Base-by-base conservation (phyloP, 1,140 invertebrate genomes). In the Drosophila lacteicornis region DNA sequence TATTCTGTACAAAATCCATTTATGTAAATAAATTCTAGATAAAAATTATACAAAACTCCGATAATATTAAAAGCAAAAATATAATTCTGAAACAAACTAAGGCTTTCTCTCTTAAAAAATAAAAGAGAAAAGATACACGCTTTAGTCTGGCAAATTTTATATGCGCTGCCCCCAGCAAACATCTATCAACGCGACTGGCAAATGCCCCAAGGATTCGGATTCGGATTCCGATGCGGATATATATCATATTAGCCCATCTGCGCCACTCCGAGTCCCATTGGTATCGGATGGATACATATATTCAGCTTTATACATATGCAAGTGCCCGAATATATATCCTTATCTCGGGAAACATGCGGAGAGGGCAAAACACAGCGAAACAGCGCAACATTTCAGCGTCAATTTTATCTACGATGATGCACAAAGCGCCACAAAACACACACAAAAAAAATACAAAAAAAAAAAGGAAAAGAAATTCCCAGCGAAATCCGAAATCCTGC, bases 341-440 rank as follows among this genome's bases (percentile, higher is more conserved):
- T 73, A 73, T 73, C 69, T 73, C 33, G 8, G 19, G 15, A 55
- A 55, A 40, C 67, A 51, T 57, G 49, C 69, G 50, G 46, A 70
- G 36, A 69, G 25, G 33, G 22, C 30, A 17, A 59, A 56, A 47
- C 55, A 46, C 62, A 57, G 49, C 59, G 62, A 74, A 65, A 63
- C 50, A 49, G 63, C 36, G 57, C 46, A 78, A 75, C 65, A 81
- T 82, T 82, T 80, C 65, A 82, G 42, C 75, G 63, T 45, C 56
- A 81, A 59, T 80, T 80, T 80, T 86, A 86, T 86, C 82, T 87
- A 87, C 47, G 76, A 82, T 79, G 75, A 59, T 82, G 74, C 82
- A 84, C 68, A 76, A 69, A 56, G 55, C 59, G 42, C 30, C 45
- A 43, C 49, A 69, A 67, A 49, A 42, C 22, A 51, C 40, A 38